Evolutionary conservation across 2,888 invertebrate species (phyloP), one percentile per base, ranked within the genome.

Genomic region (Autographa gamma): DNA sequence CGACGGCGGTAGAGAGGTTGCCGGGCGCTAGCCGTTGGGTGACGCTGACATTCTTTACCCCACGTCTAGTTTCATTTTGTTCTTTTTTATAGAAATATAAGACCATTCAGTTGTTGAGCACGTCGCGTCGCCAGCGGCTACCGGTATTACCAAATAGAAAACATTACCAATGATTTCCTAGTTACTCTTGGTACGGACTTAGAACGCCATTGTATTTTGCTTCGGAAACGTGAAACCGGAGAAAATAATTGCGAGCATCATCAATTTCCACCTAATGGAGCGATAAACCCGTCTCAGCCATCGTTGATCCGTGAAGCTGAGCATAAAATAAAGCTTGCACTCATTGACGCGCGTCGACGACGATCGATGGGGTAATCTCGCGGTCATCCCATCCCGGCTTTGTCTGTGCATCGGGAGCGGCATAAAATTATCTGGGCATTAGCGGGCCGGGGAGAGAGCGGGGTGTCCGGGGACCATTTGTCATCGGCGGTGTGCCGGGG

Each of bases 341-440:
- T 91, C 92, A 90, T 91, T 91, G 93, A 92, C 92, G 93, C 91
- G 91, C 88, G 89, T 91, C 90, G 85, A 81, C 88, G 82, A 78
- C 90, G 92, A 92, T 92, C 93, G 92, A 91, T 92, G 92, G 89
- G 87, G 91, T 91, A 93, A 93, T 93, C 92, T 92, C 91, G 92
- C 92, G 94, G 93, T 93, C 93, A 93, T 91, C 90, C 88, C 88
- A 86, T 86, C 88, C 89, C 88, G 85, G 88, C 88, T 88, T 89
- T 89, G 90, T 90, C 90, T 91, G 92, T 91, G 92, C 91, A 92
- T 90, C 90, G 90, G 90, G 88, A 90, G 90, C 90, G 88, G 93
- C 92, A 93, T 93, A 93, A 93, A 94, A 95, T 95, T 95, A 95
- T 95, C 93, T 92, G 93, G 90, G 91, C 94, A 94, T 94, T 93